phyloP scores from a whole-genome alignment of 1,140 invertebrate species.

The Lasaia peninsularis region DNA sequence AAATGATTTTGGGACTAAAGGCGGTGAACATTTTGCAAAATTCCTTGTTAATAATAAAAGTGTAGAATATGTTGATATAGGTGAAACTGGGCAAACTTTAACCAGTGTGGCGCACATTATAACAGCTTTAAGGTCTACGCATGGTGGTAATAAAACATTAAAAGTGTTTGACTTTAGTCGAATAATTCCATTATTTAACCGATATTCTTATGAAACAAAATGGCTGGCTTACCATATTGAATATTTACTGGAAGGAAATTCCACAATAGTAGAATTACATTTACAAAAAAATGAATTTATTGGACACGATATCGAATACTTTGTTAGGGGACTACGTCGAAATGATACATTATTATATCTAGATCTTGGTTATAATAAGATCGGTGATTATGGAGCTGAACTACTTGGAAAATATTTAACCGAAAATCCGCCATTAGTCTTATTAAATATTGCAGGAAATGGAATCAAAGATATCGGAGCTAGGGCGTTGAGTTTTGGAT shows the following conservation, averaged over 20 bases:
- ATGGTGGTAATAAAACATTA: conserved; percentile 55
- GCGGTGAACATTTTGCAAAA: conserved; percentile 67
- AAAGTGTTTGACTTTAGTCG: conserved; percentile 78
- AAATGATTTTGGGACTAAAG: conserved; percentile 75
- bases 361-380: conserved; percentile 78
- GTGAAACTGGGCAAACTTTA: conserved; percentile 75
- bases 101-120: conserved; percentile 72
- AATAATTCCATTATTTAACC: conserved; percentile 64
- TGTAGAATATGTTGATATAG: conserved; percentile 76
- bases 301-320: conserved; percentile 77
- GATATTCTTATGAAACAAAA: conserved; percentile 61
- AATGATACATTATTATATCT: conserved; percentile 75
- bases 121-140: conserved; percentile 59
- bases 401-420: conserved; percentile 75
- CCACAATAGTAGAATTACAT: conserved; percentile 74
- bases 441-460: conserved; percentile 77
- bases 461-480: conserved; percentile 76
- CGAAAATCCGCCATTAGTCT: conserved; percentile 61
- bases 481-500: conserved; percentile 66
- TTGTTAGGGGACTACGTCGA: conserved; percentile 66
- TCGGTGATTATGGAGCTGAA: conserved; percentile 77
- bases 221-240: conserved; percentile 67
- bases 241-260: conserved; percentile 60
- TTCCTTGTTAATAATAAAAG: conserved; percentile 65
- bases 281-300: conserved; percentile 79